Percentiles rank a stretch among this genome's conserved stretches.
phyloP scores from a whole-genome alignment of 2,797 vertebrate genomes.

The Neoniphon sammara region DNA sequence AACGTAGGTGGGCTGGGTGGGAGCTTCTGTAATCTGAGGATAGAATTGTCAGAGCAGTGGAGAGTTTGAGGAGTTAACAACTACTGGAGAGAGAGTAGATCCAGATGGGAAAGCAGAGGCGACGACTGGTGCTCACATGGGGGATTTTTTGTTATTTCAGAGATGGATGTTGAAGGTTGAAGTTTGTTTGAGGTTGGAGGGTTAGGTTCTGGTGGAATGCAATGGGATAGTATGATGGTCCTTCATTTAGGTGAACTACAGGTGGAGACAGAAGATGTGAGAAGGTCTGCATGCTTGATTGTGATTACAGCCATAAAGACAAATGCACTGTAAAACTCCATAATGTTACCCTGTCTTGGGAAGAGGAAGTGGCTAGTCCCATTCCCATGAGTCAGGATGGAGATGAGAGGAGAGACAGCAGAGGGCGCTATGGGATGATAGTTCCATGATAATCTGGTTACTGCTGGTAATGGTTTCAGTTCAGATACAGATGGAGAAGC shows the following conservation, averaged over 20 bases:
- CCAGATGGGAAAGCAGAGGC: conserved; percentile 79
- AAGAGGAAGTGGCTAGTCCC: conserved; percentile 59
- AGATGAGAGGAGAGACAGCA: conserved; percentile 79
- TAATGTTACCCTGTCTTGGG: conserved; percentile 56
- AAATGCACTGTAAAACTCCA: conserved; percentile 54
- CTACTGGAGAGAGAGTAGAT: conserved; percentile 67
- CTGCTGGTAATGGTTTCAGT: conserved; percentile 70
- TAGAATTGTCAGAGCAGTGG: conserved; percentile 87
- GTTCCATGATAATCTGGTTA: conserved; percentile 62
- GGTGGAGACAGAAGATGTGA: conserved; percentile 70
- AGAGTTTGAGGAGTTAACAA: conserved; percentile 80
- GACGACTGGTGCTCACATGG: conserved; percentile 80
- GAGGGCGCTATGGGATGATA: conserved; percentile 79
- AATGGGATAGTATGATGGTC: conserved; percentile 76
- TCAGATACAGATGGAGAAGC: conserved; percentile 62
- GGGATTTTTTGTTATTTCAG: conserved; percentile 75
- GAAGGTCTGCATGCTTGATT: conserved; percentile 69
- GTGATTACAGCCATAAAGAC: conserved; percentile 64
- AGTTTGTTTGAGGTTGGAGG: conserved; percentile 71
- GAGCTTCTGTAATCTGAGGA: conserved; percentile 96
- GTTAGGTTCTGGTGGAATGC: conserved; percentile 81
- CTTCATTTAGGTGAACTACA: conserved; percentile 67
- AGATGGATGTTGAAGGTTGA: conserved; percentile 81
- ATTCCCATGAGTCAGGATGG: conserved; percentile 74
- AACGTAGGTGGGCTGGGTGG: conserved; percentile 88